Conservation (phyloP, 2,113 vertebrate species). For the Chrysochloris asiatica region DNA sequence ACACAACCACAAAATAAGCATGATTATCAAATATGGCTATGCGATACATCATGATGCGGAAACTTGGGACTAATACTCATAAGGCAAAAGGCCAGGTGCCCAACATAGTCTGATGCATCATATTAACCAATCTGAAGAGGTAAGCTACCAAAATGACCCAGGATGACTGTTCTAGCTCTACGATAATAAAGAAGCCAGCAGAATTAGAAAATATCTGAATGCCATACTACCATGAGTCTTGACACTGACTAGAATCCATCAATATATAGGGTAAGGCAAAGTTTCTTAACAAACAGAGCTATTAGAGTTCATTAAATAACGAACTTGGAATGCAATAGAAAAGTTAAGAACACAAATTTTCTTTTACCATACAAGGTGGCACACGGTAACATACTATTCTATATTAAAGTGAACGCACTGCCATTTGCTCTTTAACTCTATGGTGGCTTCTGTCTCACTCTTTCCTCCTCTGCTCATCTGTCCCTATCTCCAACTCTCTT, state of each 20-base stretch:
- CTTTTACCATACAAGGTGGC: background rate
- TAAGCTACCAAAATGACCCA: background rate
- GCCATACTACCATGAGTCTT: background rate
- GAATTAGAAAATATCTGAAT: background rate
- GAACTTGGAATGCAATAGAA: background rate
- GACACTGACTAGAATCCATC: background rate
- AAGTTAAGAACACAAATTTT: background rate
- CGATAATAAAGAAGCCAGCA: background rate
- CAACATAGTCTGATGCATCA: background rate
- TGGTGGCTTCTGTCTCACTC: background rate
- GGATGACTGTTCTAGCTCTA: background rate
- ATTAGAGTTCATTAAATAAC: background rate
- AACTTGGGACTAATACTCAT: background rate
- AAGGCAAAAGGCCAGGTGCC: background rate
- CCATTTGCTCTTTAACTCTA: background rate
- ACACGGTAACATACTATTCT: background rate
- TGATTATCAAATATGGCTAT: constrained; percentile 41
- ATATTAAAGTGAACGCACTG: background rate
- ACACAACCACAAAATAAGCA: background rate
- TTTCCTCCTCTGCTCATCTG: background rate
- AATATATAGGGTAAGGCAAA: background rate
- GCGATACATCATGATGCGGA: background rate
- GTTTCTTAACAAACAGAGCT: background rate
- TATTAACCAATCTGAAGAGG: background rate
- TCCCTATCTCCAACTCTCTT: background rate